Evolutionary conservation across 2,113 vertebrate genomes (phyloP).

Genomic region (Peromyscus polionotus): DNA sequence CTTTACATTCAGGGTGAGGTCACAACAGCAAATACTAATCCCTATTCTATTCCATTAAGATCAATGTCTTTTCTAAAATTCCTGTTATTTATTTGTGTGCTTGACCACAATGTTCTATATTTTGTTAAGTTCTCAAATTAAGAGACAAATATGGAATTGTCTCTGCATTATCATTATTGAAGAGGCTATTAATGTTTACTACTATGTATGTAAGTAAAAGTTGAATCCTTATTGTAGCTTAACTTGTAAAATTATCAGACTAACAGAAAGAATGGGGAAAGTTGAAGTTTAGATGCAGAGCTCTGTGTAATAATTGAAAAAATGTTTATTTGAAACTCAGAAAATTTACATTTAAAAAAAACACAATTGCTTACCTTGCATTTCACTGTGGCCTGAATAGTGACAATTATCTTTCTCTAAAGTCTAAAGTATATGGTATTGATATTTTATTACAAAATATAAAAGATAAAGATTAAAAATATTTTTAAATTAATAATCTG

Average conservation of each 20-base stretch:
- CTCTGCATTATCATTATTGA: constrained; percentile 37
- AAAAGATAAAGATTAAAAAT: neutral
- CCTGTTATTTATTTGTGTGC: neutral
- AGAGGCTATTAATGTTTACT: constrained; percentile 47
- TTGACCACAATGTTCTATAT: neutral
- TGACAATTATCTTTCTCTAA: constrained; percentile 6
- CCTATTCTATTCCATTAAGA: neutral
- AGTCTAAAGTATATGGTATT: neutral
- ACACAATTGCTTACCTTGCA: constrained; percentile 20
- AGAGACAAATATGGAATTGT: constrained; percentile 28
- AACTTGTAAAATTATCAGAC: constrained; percentile 32
- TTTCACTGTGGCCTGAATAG: neutral
- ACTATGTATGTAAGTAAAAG: constrained; percentile 39
- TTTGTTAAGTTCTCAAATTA: constrained; percentile 5
- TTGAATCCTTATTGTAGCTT: constrained; percentile 27
- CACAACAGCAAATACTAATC: constrained; percentile 15
- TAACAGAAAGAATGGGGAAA: neutral
- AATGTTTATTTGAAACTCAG: constrained; percentile 61
- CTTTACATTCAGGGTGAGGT: neutral
- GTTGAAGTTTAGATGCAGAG: constrained; percentile 17
- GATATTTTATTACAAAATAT: constrained; percentile 56
- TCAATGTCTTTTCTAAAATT: neutral
- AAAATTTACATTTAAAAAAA: constrained; percentile 36
- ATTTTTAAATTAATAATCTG: constrained; percentile 43
- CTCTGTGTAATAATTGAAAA: constrained; percentile 23